Percentiles rank a stretch among this genome's conserved stretches.
These are phyloP conservation scores for Neopipo cinnamomea DNA, from an alignment of 2,113 vertebrate genomes.

Conservation along the genomic window DNA sequence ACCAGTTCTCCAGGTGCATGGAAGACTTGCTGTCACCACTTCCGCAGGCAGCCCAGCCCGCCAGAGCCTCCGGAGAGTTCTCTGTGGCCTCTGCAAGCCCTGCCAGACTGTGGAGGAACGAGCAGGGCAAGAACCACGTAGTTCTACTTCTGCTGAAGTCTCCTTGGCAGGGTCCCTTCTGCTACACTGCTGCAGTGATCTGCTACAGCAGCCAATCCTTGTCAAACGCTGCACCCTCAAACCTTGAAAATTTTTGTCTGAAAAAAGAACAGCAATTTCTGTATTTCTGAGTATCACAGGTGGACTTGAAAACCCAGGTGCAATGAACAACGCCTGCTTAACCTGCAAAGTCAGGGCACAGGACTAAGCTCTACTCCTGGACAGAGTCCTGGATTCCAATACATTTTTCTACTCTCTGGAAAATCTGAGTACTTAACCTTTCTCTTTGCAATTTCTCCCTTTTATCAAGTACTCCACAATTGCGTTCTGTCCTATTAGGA, in stretches of 20 bases:
- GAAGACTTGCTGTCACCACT: background rate
- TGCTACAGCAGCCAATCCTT: background rate
- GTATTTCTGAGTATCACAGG: background rate
- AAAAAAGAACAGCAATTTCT: background rate
- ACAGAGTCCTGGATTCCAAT: accelerated
- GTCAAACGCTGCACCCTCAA: background rate
- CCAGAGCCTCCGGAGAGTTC: accelerated
- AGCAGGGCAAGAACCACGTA: background rate
- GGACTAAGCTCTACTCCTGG: accelerated
- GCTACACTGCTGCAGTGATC: background rate
- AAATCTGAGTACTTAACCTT: background rate
- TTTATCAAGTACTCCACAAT: background rate
- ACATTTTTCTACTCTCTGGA: background rate
- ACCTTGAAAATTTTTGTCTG: background rate
- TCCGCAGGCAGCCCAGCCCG: accelerated
- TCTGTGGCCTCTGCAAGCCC: background rate
- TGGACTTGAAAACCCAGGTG: background rate
- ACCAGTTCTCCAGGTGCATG: background rate
- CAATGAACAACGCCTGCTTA: background rate
- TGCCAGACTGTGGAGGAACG: background rate
- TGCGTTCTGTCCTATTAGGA: background rate
- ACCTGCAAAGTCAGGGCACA: background rate
- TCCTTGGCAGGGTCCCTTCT: background rate
- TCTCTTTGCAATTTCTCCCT: background rate
- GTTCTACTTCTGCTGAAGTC: background rate